A percentile compares a stretch with the other conserved stretches of the same genome.
Conservation (phyloP, 2,113 vertebrate species). For the Pangasianodon gigas region DNA sequence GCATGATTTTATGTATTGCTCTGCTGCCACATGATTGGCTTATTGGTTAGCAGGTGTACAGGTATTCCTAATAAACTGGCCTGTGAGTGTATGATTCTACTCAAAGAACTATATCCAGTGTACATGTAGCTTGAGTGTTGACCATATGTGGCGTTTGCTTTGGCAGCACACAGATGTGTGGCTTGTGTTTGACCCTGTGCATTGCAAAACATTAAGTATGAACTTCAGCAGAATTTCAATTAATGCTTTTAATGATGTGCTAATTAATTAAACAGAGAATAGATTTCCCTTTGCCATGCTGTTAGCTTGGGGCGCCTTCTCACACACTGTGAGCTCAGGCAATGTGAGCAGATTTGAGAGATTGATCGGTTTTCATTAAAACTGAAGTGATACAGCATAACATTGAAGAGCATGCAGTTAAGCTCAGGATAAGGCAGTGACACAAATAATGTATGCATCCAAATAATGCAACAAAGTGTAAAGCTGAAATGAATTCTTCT, state of each 20-base stretch:
- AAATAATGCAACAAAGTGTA: slow-evolving; percentile 7
- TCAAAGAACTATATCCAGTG: not conserved
- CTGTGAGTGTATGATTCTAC: not conserved
- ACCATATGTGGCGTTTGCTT: slow-evolving; percentile 12
- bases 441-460: not conserved
- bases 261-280: slow-evolving; percentile 46
- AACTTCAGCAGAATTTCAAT: slow-evolving; percentile 48
- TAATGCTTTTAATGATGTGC: slow-evolving; percentile 20
- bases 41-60: not conserved
- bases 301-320: slow-evolving; percentile 28
- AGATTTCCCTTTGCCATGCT: slow-evolving; percentile 28
- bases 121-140: slow-evolving; percentile 2
- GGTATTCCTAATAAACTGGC: not conserved
- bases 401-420: not conserved
- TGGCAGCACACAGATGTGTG: not conserved
- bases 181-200: not conserved
- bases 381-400: not conserved
- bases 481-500: not conserved
- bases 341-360: slow-evolving; percentile 7
- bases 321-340: slow-evolving; percentile 16
- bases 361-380: slow-evolving; percentile 24
- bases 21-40: not conserved
- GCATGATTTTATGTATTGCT: not conserved
- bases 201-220: not conserved
- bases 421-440: not conserved